Evolutionary conservation across 2,888 invertebrate genomes (phyloP), one percentile per base, ranked within the genome.

Genomic region (Tiliacea citrago): DNA sequence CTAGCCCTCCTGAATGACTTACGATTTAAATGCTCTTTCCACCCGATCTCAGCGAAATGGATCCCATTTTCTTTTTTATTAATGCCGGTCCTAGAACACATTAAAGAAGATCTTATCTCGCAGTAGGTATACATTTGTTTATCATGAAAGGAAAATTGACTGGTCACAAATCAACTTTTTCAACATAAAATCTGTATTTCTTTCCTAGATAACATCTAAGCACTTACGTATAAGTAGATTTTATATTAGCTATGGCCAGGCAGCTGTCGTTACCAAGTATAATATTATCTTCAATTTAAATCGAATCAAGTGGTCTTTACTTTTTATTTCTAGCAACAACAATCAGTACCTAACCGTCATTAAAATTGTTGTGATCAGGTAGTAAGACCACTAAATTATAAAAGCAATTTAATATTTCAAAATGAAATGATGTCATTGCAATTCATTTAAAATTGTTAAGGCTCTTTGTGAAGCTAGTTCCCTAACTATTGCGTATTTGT

Each of bases 1-100:
- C 89, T 90, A 82, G 80, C 86, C 81, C 87, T 85, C 84, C 89
- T 86, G 89, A 91, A 93, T 90, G 88, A 92, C 92, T 91, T 92
- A 90, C 89, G 87, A 90, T 91, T 90, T 91, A 90, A 92, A 88
- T 89, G 87, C 87, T 88, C 81, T 85, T 88, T 87, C 73, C 84
- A 86, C 82, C 75, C 82, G 81, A 81, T 88, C 77, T 79, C 70
- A 63, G 67, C 77, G 78, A 83, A 85, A 88, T 83, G 78, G 85
- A 85, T 81, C 84, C 80, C 80, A 81, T 84, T 87, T 88, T 80
- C 81, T 77, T 82, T 79, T 73, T 79, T 80, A 69, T 84, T 76
- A 79, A 73, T 69, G 68, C 61, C 77, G 51, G 39, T 75, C 29
- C 73, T 70, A 78, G 68, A 79, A 79, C 75, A 79, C 82, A 76